Evolutionary conservation across 2,113 vertebrate genomes (phyloP).

Genomic region (human): GRCh38 chr11:12675001-12675500

Average conservation of each 20-base stretch:
- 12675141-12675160: conserved; percentile 21
- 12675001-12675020: conserved; percentile 55
- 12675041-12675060: conserved; percentile 79
- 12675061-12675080: conserved; percentile 75
- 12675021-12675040: conserved; percentile 48
- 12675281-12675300: background rate
- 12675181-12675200: conserved; percentile 88
- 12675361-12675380: conserved; percentile 89
- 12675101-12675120: conserved; percentile 36
- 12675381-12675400: conserved; percentile 89
- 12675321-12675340: conserved; percentile 59
- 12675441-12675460: conserved; percentile 93
- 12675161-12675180: conserved; percentile 88
- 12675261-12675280: background rate
- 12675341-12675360: conserved; percentile 20
- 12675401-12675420: conserved; percentile 90
- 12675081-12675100: conserved; percentile 84
- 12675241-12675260: conserved; percentile 5
- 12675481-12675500: conserved; percentile 91
- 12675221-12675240: conserved; percentile 71
- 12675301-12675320: background rate
- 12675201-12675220: conserved; percentile 82
- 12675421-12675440: conserved; percentile 89
- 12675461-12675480: conserved; percentile 93
- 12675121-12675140: conserved; percentile 25